These are phyloP conservation scores for Harpalus rubripes DNA, from an alignment of 2,888 invertebrate species.

Conservation along the genomic window DNA sequence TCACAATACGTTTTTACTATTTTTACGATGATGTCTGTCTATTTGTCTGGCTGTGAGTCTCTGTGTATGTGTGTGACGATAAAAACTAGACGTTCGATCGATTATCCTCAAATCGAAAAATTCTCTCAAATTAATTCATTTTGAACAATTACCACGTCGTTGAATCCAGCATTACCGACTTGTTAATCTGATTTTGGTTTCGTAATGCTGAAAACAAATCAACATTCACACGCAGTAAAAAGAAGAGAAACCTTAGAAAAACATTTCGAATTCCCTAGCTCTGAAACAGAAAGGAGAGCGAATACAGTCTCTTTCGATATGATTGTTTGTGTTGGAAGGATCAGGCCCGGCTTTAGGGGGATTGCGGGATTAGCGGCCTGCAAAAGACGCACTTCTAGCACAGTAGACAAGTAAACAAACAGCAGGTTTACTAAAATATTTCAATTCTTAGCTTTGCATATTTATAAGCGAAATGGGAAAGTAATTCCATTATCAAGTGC, in stretches of 20 bases:
- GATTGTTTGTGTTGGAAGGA: background rate
- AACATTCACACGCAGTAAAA: background rate
- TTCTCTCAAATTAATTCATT: background rate
- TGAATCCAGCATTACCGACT: background rate
- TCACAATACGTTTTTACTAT: too few relatives aligned
- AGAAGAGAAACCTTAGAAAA: background rate
- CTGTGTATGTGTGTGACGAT: too few relatives aligned
- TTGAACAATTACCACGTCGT: background rate
- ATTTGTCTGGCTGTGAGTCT: too few relatives aligned
- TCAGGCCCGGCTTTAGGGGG: background rate
- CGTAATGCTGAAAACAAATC: background rate
- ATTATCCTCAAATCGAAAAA: background rate
- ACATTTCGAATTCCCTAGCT: background rate
- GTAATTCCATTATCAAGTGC: background rate
- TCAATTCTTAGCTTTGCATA: background rate
- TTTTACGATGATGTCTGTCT: too few relatives aligned
- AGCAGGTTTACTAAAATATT: background rate
- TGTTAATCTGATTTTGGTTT: background rate
- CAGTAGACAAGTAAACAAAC: background rate
- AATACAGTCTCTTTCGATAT: background rate
- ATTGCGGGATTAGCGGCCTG: background rate
- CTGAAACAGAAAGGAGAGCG: background rate
- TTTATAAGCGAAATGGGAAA: background rate
- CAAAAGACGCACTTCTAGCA: background rate
- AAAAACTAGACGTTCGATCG: background rate